Percentiles rank a stretch among this genome's conserved stretches.
Evolutionary conservation across 2,888 invertebrate species (phyloP).

Genomic region (Drosophila quinaria): DNA sequence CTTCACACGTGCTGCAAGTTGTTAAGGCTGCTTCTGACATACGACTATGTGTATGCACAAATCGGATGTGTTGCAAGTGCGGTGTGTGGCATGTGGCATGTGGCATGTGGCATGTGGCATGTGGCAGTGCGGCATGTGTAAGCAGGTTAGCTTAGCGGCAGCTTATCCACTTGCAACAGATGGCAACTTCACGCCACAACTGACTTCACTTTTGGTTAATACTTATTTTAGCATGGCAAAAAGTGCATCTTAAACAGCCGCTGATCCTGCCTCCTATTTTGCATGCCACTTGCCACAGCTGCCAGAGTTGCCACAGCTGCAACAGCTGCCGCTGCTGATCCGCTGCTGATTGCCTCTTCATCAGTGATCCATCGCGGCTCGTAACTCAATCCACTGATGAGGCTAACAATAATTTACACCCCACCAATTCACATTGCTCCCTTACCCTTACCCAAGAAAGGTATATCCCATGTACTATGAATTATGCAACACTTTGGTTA

Average conservation of each 20-base stretch:
- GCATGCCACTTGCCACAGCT: conserved; percentile 10
- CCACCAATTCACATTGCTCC: conserved; percentile 35
- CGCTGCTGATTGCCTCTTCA: conserved; percentile 63
- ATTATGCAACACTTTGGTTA: neutral
- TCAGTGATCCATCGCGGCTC: conserved; percentile 53
- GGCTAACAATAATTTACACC: conserved; percentile 52
- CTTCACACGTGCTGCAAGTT: conserved; percentile 49
- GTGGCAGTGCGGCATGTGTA: conserved; percentile 46
- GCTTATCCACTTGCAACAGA: conserved; percentile 65
- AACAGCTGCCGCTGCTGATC: conserved; percentile 27
- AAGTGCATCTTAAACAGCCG: conserved; percentile 63
- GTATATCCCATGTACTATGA: neutral
- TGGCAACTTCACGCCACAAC: conserved; percentile 36
- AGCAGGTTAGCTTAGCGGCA: conserved; percentile 70
- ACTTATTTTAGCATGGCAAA: conserved; percentile 61
- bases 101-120: conserved; percentile 35
- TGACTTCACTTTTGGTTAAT: conserved; percentile 46
- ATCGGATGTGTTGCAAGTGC: conserved; percentile 32
- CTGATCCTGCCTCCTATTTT: conserved; percentile 18
- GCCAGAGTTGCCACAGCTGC: conserved; percentile 23
- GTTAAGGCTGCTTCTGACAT: conserved; percentile 49
- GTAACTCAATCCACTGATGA: conserved; percentile 47
- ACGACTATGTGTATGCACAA: conserved; percentile 32
- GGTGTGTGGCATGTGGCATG: conserved; percentile 23
- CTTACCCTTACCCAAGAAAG: neutral